These are phyloP conservation scores for Corythoichthys intestinalis DNA, from an alignment of 2,113 vertebrate genomes.

Conservation along the genomic window DNA sequence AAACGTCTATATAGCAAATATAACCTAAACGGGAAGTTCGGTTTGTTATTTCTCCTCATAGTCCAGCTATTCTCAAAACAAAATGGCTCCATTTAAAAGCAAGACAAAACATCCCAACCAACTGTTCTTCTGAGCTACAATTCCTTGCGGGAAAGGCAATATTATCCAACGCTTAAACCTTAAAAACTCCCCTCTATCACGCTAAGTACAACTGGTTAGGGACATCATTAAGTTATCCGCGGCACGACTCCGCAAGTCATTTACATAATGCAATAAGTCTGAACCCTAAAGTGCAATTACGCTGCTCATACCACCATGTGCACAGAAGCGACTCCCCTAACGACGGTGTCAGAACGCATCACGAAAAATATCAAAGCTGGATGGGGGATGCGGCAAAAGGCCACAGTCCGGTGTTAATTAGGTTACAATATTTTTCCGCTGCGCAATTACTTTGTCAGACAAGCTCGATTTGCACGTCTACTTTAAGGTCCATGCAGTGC, in stretches of 20 bases:
- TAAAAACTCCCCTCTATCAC: slow-evolving; percentile 37
- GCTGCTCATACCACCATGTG: slow-evolving; percentile 65
- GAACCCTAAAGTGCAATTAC: slow-evolving; percentile 67
- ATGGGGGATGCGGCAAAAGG: slow-evolving; percentile 50
- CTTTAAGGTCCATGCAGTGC: slow-evolving; percentile 19
- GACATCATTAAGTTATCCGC: slow-evolving; percentile 59
- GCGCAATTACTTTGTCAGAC: slow-evolving; percentile 63
- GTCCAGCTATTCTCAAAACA: background rate
- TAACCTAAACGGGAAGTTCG: no score
- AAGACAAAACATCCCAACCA: background rate
- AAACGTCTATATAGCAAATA: no score
- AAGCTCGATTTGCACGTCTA: slow-evolving; percentile 47
- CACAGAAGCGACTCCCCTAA: slow-evolving; percentile 59
- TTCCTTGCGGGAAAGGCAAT: background rate
- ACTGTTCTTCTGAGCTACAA: background rate
- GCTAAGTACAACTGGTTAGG: slow-evolving; percentile 47
- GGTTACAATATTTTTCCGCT: slow-evolving; percentile 62
- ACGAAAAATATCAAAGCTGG: slow-evolving; percentile 58
- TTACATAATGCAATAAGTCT: slow-evolving; percentile 70
- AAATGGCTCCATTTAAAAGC: background rate
- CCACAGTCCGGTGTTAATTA: slow-evolving; percentile 62
- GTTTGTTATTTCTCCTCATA: no score
- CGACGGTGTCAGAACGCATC: slow-evolving; percentile 59
- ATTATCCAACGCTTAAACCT: slow-evolving; percentile 18
- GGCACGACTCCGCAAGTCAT: slow-evolving; percentile 54